phyloP scores from a whole-genome alignment of 1,140 invertebrate species.

The Antheraea pernyi region DNA sequence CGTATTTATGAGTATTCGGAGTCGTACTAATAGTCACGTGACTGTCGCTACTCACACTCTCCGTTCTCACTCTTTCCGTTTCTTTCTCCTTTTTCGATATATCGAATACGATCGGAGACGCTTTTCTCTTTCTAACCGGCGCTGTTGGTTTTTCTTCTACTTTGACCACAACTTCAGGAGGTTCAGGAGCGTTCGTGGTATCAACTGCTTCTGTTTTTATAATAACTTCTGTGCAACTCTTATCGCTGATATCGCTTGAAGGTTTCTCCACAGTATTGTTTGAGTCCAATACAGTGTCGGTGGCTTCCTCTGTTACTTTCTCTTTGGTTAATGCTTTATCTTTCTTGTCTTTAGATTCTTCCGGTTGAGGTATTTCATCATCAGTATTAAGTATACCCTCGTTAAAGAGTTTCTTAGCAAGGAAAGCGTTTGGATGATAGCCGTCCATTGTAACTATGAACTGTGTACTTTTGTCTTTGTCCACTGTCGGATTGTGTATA shows the following conservation, averaged over 20 bases:
- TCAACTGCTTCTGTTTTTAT: constrained; percentile 40
- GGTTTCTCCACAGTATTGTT: constrained; percentile 29
- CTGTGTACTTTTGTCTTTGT: constrained; percentile 72
- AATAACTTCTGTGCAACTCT: constrained; percentile 59
- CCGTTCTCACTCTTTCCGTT: constrained; percentile 50
- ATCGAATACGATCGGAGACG: constrained; percentile 80
- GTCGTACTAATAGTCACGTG: constrained; percentile 54
- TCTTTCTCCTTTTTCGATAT: constrained; percentile 54
- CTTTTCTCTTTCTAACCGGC: constrained; percentile 59
- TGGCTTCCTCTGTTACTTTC: constrained; percentile 14
- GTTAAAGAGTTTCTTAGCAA: constrained; percentile 72
- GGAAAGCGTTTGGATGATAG: constrained; percentile 73
- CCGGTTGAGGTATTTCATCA: constrained; percentile 38
- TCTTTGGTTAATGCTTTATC: constrained; percentile 17
- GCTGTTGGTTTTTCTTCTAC: constrained; percentile 18
- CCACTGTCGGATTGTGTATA: constrained; percentile 61
- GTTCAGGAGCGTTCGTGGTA: constrained; percentile 2
- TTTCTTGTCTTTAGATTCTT: constrained; percentile 40
- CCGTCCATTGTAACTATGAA: constrained; percentile 85
- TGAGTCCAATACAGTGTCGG: constrained; percentile 33
- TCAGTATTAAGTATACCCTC: constrained; percentile 62
- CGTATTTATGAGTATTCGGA: constrained; percentile 66
- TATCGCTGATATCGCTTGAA: constrained; percentile 52
- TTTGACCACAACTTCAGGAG: not conserved
- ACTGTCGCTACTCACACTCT: constrained; percentile 63